Evolutionary conservation across 2,113 vertebrate species (phyloP).

Genomic region (Sialia sialis): DNA sequence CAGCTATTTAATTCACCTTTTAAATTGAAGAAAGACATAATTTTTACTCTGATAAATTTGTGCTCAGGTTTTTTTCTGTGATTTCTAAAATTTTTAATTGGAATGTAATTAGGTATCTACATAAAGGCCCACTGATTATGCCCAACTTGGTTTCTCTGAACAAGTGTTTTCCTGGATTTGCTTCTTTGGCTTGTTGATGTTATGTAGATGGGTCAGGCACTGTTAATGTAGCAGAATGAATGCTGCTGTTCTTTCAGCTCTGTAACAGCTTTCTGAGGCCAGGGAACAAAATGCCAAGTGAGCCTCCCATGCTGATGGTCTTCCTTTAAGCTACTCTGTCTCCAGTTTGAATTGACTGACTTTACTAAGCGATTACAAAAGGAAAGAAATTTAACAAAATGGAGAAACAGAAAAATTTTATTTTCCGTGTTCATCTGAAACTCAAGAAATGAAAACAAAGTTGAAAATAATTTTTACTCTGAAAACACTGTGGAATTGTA

Average conservation of each 20-base stretch:
- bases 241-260: background rate
- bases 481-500: background rate
- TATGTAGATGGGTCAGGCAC: background rate
- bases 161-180: background rate
- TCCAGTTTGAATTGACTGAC: background rate
- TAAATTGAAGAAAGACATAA: background rate
- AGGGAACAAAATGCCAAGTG: background rate
- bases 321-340: background rate
- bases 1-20: background rate
- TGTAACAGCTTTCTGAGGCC: background rate
- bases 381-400: background rate
- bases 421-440: background rate
- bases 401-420: background rate
- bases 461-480: background rate
- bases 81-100: background rate
- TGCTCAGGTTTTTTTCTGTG: background rate
- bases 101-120: background rate
- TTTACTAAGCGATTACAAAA: background rate
- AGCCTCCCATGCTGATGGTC: background rate
- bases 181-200: background rate
- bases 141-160: background rate
- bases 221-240: background rate
- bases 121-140: background rate
- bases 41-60: background rate
- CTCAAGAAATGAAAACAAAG: background rate